Evolutionary conservation across 2,113 vertebrate species (phyloP), one percentile per base, ranked within the genome.

Genomic region (Ammodytes marinus): DNA sequence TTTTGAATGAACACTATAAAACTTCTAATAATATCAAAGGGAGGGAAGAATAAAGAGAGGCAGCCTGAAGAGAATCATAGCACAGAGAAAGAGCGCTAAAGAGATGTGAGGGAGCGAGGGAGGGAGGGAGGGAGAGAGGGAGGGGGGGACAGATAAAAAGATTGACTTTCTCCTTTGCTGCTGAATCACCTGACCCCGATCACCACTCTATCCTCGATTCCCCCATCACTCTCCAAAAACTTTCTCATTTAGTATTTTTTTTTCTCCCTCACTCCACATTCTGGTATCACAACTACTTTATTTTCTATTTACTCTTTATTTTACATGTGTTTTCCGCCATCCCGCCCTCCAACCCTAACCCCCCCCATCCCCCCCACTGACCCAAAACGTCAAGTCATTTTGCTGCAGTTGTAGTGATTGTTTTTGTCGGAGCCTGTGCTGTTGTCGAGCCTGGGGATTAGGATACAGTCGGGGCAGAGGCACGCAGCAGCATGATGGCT

Each of bases 401-500:
- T 67, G 60, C 77, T 63, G 85, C 79, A 69, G 46, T 74, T 88
- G 78, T 69, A 65, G 55, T 84, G 63, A 69, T 65, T 84, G 79
- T 80, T 53, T 49, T 69, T 66, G 75, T 55, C 78, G 87, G 54
- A 74, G 68, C 13, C 71, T 57, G 39, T 37, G 40, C 54, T 35
- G 54, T 43, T 43, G 82, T 76, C 55, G 2, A 87, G 68, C 73
- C 80, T 4, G 74, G 83, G 86, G 84, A 86, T 87, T 85, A 84
- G 71, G 78, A 79, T 19, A 67, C 64, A 78, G 76, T 69, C 49
- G 45, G 53, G 37, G 55, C 49, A 76, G 70, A 74, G 57, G 43
- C 12, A 27, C 27, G 27, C 27, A 27, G n/a, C 58, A 52, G 65
- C 74, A 45, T 75, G 63, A 79, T 85, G 86, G 69, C 57, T 53